Percentiles rank a stretch among this genome's conserved stretches.
phyloP scores from a whole-genome alignment of 2,888 invertebrate species.

The Drosophila birchii region DNA sequence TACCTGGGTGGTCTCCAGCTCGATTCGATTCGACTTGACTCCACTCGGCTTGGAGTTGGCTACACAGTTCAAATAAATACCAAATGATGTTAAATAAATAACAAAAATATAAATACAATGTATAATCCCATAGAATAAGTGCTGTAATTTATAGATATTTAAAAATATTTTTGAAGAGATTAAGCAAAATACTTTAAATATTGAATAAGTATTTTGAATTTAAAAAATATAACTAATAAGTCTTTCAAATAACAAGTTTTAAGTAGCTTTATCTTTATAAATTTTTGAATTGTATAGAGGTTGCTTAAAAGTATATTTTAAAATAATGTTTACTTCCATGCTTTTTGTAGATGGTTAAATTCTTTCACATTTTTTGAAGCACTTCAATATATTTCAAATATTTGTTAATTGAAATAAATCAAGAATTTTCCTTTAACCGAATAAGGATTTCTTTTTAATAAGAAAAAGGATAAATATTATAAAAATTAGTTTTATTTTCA shows the following conservation, averaged over 20 bases:
- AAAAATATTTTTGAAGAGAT: background rate
- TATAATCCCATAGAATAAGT: background rate
- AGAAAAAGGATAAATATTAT: background rate
- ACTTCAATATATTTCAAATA: too few relatives aligned
- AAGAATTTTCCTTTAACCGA: too few relatives aligned
- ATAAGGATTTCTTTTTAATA: too few relatives aligned
- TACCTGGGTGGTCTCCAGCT: constrained; percentile 67
- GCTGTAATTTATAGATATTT: background rate
- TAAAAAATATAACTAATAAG: accelerated
- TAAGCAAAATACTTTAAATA: background rate
- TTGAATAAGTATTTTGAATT: background rate
- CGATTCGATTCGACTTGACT: constrained; percentile 26
- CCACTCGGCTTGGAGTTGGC: constrained; percentile 19
- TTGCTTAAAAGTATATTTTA: background rate
- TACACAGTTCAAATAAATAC: background rate
- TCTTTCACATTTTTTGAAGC: too few relatives aligned
- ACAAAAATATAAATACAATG: too few relatives aligned
- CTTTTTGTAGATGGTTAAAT: too few relatives aligned
- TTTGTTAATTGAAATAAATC: too few relatives aligned
- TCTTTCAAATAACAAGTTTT: background rate
- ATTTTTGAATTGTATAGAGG: background rate
- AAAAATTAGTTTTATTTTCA: too few relatives aligned
- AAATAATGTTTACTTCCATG: background rate
- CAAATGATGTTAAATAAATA: too few relatives aligned
- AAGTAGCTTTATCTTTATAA: accelerated